Conservation (phyloP, 1,140 invertebrate genomes). For the Whitmania pigra region DNA sequence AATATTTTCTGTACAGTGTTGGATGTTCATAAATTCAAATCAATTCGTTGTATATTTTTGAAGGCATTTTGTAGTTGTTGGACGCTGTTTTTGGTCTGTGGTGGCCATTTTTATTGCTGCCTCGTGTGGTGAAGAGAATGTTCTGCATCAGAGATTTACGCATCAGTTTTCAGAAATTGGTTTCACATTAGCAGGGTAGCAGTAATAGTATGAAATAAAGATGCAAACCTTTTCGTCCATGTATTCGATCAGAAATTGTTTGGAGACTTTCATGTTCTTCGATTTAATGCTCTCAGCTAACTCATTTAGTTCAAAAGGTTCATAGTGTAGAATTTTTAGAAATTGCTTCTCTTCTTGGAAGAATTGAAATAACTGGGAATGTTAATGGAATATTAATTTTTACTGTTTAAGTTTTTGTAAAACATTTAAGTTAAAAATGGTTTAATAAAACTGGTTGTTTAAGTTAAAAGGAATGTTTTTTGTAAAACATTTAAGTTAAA, state of each 20-base stretch:
- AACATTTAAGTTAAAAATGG: no score
- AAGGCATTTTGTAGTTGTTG: neutral
- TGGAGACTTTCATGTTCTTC: neutral
- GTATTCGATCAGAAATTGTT: neutral
- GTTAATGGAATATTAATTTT: neutral
- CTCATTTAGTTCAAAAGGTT: constrained; percentile 3
- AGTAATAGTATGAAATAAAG: neutral
- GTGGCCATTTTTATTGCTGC: neutral
- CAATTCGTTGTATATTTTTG: neutral
- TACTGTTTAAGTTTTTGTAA: no score
- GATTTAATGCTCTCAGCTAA: neutral
- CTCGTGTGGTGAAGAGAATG: constrained; percentile 8
- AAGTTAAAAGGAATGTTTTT: no score
- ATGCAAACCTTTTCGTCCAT: neutral
- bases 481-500: no score
- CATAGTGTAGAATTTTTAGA: constrained; percentile 7
- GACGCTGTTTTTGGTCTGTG: neutral
- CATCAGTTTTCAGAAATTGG: neutral
- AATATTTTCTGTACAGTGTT: neutral
- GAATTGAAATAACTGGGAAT: neutral
- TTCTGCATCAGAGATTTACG: neutral
- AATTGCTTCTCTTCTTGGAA: neutral
- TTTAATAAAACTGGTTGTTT: no score
- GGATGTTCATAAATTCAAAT: neutral
- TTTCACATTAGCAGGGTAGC: neutral